Base-by-base conservation (phyloP, 2,113 vertebrate species). In the Lepidiolamprologus cunningtoni region DNA sequence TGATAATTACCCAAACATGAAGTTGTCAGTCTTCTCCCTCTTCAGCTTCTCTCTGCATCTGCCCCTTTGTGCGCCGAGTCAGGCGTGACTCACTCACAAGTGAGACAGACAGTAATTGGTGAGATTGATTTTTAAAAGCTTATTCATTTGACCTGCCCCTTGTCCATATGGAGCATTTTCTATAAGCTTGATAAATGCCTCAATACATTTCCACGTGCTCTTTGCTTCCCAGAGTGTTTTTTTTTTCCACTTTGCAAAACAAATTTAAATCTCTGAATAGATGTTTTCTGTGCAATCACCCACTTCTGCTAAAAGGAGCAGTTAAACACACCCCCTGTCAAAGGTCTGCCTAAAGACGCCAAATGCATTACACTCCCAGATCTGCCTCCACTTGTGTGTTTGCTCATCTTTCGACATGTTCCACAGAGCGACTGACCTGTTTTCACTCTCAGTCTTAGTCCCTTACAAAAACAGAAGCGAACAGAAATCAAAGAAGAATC, bases 1-100 rank as follows among this genome's bases (percentile, higher is more conserved):
- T 95, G 95, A 96, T 96, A 96, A 96, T 96, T 95, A 96, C 94
- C 95, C 87, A 94, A 94, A 95, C 95, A 96, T 95, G 93, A 95
- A 95, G 94, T 95, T 96, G 94, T 95, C 95, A 95, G 86, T 90
- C 92, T 76, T 73, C 81, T 61, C 85, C 86, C 90, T 87, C 88
- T 50, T 55, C 76, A 19, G 53, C 81, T 73, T 73, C 82, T 80
- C 66, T n/a, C 84, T 28, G 84, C 92, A 92, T 93, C 91, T 94
- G 93, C 89, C 91, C 84, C 89, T 81, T 89, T 90, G 85, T 71
- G 93, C 89, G 90, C 95, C 89, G 94, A 97, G 96, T 96, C 68
- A 35, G 92, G 89, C 87, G 33, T 87, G 87, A 86, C 91, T 91
- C 85, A 66, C 78, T 86, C 85, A 28, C 55, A 80, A 84, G 76